Evolutionary conservation across 2,888 invertebrate species (phyloP).

Genomic region (Teleiodes luculella): DNA sequence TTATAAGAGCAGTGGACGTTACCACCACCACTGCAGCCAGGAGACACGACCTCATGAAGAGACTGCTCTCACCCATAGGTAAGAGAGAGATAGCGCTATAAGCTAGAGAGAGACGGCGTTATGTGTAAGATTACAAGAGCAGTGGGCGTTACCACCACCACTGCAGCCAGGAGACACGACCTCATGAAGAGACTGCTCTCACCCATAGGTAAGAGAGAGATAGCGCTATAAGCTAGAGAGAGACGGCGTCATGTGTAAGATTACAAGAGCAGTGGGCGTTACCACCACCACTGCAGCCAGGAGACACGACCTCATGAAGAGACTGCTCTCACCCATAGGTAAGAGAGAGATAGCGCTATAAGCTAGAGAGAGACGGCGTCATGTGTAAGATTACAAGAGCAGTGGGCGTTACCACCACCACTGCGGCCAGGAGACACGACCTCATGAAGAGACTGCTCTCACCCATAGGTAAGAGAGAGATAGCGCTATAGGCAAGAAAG

Average conservation of each 20-base stretch:
- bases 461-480: constrained; percentile 74
- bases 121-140: background rate
- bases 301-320: constrained; percentile 79
- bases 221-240: background rate
- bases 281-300: constrained; percentile 82
- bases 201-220: constrained; percentile 74
- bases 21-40: constrained; percentile 82
- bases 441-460: constrained; percentile 80
- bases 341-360: constrained; percentile 14
- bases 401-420: constrained; percentile 84
- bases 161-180: constrained; percentile 69
- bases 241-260: too few relatives aligned
- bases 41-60: constrained; percentile 79
- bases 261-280: too few relatives aligned
- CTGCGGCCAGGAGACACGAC: constrained; percentile 69
- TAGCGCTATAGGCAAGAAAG: background rate
- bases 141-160: constrained; percentile 81
- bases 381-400: too few relatives aligned
- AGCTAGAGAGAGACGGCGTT: background rate
- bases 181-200: constrained; percentile 80
- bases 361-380: too few relatives aligned
- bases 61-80: constrained; percentile 82
- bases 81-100: constrained; percentile 14
- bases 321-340: constrained; percentile 82
- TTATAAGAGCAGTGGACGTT: constrained; percentile 20